Percentiles rank a stretch among this genome's conserved stretches.
phyloP scores from a whole-genome alignment of 1,140 invertebrate species.

The Drosophila kohkoa region DNA sequence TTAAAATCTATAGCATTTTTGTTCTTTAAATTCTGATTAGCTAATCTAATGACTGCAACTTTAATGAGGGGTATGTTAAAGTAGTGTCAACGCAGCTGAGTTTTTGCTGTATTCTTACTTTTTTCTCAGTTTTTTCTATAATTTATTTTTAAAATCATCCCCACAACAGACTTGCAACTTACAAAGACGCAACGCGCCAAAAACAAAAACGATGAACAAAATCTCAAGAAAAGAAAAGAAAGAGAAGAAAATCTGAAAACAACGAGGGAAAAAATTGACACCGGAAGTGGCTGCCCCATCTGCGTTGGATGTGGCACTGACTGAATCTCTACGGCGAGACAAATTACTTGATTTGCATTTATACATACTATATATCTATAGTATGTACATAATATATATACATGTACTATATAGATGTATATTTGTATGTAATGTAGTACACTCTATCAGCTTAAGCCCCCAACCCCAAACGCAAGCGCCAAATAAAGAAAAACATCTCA shows the following conservation, averaged over 20 bases:
- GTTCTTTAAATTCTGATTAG: too few species aligned
- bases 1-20: too few species aligned
- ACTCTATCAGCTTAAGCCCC: slow-evolving; percentile 32
- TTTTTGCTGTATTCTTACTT: slow-evolving; percentile 22
- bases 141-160: slow-evolving; percentile 80
- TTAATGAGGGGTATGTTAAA: background rate
- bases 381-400: slow-evolving; percentile 29
- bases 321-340: slow-evolving; percentile 59
- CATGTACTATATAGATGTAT: background rate
- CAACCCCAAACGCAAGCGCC: slow-evolving; percentile 13
- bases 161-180: slow-evolving; percentile 56
- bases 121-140: slow-evolving; percentile 43
- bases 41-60: too few species aligned
- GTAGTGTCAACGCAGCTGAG: background rate
- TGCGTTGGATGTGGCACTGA: slow-evolving; percentile 47
- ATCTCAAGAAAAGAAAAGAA: background rate
- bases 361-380: slow-evolving; percentile 33
- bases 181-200: slow-evolving; percentile 20
- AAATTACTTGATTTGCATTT: slow-evolving; percentile 82
- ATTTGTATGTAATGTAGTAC: slow-evolving; percentile 12
- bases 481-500: slow-evolving; percentile 68
- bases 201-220: slow-evolving; percentile 2
- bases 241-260: slow-evolving; percentile 41
- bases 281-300: slow-evolving; percentile 79
- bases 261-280: slow-evolving; percentile 61